Percentiles rank a stretch among this genome's conserved stretches.
Conservation (phyloP, 2,888 invertebrate species). For the Meteorus cinctellus region DNA sequence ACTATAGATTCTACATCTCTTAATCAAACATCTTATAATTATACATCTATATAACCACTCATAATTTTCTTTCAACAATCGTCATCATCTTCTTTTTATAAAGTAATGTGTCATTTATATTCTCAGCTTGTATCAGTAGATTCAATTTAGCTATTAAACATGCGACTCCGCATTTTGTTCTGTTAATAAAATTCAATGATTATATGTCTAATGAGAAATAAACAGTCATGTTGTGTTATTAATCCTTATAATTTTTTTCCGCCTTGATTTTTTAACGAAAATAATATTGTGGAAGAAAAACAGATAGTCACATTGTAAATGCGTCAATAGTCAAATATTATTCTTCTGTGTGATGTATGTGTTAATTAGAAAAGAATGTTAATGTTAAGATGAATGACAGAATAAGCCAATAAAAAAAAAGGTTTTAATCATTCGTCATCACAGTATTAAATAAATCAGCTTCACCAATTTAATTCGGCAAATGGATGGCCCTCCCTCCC, state of each 20-base stretch:
- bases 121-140: background rate
- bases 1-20: background rate
- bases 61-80: background rate
- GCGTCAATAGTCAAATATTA: background rate
- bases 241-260: background rate
- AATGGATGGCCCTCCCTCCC: no score
- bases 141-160: no score
- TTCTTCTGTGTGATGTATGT: background rate
- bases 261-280: background rate
- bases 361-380: background rate
- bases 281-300: background rate
- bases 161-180: no score
- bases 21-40: constrained; percentile 11
- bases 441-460: background rate
- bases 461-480: background rate
- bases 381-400: background rate
- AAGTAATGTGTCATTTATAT: constrained; percentile 1
- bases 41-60: constrained; percentile 4
- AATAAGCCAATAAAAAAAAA: background rate
- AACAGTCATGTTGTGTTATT: background rate
- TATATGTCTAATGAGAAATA: background rate
- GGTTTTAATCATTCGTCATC: background rate
- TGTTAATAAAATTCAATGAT: background rate
- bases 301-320: background rate
- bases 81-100: background rate